phyloP scores from a whole-genome alignment of 1,140 invertebrate species.

The Spodoptera litura region DNA sequence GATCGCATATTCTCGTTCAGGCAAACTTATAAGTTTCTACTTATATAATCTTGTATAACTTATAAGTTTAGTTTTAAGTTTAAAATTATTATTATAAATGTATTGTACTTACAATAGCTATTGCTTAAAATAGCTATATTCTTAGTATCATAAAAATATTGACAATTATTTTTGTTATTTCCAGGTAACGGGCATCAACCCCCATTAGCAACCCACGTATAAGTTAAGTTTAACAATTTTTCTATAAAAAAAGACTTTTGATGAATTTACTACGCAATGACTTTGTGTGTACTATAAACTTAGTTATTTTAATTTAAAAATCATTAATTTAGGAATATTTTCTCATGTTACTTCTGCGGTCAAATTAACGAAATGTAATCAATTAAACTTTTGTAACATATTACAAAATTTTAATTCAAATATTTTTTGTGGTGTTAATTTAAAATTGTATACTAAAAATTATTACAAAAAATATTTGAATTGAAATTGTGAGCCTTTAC shows the following conservation, averaged over 20 bases:
- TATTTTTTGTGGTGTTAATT: conserved; percentile 39
- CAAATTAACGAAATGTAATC: conserved; percentile 44
- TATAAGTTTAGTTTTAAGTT: no score
- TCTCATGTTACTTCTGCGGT: conserved; percentile 16
- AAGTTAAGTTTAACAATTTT: conserved; percentile 54
- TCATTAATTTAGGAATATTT: conserved; percentile 44
- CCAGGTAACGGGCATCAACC: conserved; percentile 75
- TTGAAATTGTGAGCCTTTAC: neutral
- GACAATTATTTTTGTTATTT: conserved; percentile 47
- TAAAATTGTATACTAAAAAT: conserved; percentile 30
- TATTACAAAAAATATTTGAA: conserved; percentile 36
- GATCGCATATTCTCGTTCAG: neutral
- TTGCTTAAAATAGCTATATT: no score
- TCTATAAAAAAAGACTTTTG: conserved; percentile 46
- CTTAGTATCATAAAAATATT: no score
- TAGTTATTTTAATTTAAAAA: conserved; percentile 13
- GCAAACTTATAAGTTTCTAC: neutral
- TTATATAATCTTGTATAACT: neutral
- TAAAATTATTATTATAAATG: no score
- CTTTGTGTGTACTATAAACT: conserved; percentile 24
- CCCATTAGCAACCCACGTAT: conserved; percentile 78
- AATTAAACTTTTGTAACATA: conserved; percentile 43
- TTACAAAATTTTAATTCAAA: conserved; percentile 5
- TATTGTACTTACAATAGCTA: no score
- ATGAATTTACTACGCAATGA: conserved; percentile 42